A percentile compares a stretch with the other conserved stretches of the same genome.
phyloP scores from a whole-genome alignment of 2,888 invertebrate species.

The Sipha maydis region DNA sequence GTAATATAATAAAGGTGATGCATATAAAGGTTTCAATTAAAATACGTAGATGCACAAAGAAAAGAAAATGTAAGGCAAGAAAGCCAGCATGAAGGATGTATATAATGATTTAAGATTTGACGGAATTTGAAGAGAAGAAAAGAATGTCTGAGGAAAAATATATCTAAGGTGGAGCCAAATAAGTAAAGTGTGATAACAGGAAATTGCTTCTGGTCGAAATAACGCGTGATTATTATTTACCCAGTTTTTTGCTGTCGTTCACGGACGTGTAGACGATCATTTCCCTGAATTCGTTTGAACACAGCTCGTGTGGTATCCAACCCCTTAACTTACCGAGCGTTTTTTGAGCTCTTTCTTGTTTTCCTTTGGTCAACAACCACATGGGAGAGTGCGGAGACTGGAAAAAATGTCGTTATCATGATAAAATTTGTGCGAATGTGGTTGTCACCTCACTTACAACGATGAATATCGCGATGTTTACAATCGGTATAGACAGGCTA shows the following conservation, averaged over 20 bases:
- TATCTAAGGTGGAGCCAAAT: no score
- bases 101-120: no score
- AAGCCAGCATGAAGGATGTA: no score
- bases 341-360: slow-evolving; percentile 70
- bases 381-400: slow-evolving; percentile 73
- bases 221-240: neutral
- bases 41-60: no score
- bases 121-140: no score
- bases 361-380: slow-evolving; percentile 72
- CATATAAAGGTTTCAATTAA: no score
- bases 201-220: no score
- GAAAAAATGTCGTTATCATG: neutral
- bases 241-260: neutral
- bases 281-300: slow-evolving; percentile 70
- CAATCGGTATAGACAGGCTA: slow-evolving; percentile 4
- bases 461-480: neutral
- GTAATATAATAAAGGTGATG: no score
- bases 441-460: slow-evolving; percentile 6
- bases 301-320: slow-evolving; percentile 70
- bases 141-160: no score
- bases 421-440: neutral
- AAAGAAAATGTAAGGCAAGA: no score
- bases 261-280: slow-evolving; percentile 68
- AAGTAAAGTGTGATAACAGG: no score
- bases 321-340: slow-evolving; percentile 72